Evolutionary conservation across 1,140 invertebrate genomes (phyloP).

Genomic region (Nixonia krombeini): DNA sequence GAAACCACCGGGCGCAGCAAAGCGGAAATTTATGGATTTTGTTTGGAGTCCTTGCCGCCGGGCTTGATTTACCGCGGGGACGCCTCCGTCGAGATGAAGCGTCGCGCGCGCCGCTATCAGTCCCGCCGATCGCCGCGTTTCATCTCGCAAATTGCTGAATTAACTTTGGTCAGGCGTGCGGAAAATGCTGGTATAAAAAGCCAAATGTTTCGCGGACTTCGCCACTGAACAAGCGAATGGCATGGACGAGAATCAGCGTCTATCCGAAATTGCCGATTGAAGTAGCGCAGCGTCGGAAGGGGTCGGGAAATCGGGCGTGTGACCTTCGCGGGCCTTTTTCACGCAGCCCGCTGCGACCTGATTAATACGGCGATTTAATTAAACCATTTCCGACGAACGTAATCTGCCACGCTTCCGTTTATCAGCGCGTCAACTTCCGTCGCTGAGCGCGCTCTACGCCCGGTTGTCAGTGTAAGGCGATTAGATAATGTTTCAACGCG

Average conservation of each 20-base stretch:
- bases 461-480: conserved; percentile 51
- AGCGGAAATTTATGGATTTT: conserved; percentile 71
- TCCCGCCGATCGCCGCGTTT: conserved; percentile 39
- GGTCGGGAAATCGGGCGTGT: too few relatives aligned
- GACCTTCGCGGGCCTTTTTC: too few relatives aligned
- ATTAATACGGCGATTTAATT: conserved; percentile 50
- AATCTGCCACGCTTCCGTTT: conserved; percentile 52
- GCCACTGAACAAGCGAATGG: too few relatives aligned
- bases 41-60: conserved; percentile 62
- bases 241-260: too few relatives aligned
- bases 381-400: conserved; percentile 53
- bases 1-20: conserved; percentile 65
- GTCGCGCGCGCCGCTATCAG: conserved; percentile 34
- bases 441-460: conserved; percentile 38
- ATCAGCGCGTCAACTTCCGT: conserved; percentile 33
- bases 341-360: too few relatives aligned
- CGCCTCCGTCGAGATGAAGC: conserved; percentile 43
- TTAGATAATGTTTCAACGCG: conserved; percentile 60
- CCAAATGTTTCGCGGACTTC: too few relatives aligned
- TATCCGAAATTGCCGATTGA: too few relatives aligned
- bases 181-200: too few relatives aligned
- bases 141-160: conserved; percentile 43
- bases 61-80: conserved; percentile 61
- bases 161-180: too few relatives aligned
- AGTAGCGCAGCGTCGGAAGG: too few relatives aligned